Evolutionary conservation across 2,797 vertebrate genomes (phyloP), one percentile per base, ranked within the genome.

Genomic region (Liparis tanakae): DNA sequence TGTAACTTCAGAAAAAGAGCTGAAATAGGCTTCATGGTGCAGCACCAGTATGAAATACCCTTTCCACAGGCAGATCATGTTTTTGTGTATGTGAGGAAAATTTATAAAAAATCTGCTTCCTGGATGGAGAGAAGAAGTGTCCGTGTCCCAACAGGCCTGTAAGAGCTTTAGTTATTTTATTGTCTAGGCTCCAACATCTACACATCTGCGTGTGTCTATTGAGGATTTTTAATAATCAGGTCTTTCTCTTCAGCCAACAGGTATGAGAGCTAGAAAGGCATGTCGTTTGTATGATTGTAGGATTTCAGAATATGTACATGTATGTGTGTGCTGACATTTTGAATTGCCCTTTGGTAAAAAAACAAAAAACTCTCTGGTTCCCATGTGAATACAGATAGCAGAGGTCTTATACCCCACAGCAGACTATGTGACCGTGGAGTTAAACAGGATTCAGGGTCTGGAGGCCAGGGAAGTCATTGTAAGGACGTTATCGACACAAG

Each of bases 401-500:
- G 98, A 99, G 88, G 96, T 97, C 80, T 89, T 96, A 75, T 96
- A 96, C 79, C 97, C 98, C 3, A 95, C 94, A 7, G 98, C 97
- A 4, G 96, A 97, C 72, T 89, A 94, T 74, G 88, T 94, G 3
- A 73, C 93, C 0, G 95, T 99, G 91, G 98, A 99, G 81, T 90
- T 98, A 25, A 92, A 92, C 71, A 91, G 96, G 82, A 94, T 99
- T 76, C 96, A 96, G 63, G 93, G 93, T 88, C 90, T 99, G 92
- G 97, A 98, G 79, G 97, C 97, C 6, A 87, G 91, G 55, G 96
- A 96, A 34, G 88, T 99, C 83, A 96, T 96, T 0, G 97, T 99
- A 73, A 95, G 97, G 82, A 99, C 98, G 5, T 94, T 99, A 74
- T 99, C 97, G 0, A 94, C 92, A 1, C 97, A 99, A 89, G 98